phyloP scores from a whole-genome alignment of 1,140 invertebrate species.

The Polyergus mexicanus region DNA sequence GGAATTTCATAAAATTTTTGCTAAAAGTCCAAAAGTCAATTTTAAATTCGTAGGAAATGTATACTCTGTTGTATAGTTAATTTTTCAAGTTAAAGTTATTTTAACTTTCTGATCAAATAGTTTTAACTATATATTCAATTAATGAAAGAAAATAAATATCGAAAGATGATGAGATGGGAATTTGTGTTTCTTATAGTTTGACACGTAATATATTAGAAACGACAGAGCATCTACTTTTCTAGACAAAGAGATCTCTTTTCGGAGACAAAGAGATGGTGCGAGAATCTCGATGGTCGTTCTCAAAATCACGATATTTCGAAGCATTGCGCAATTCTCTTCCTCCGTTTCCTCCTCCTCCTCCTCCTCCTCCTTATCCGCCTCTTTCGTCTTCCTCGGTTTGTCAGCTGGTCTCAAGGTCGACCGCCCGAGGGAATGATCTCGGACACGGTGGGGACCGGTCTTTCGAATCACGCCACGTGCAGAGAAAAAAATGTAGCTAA shows the following conservation, averaged over 20 bases:
- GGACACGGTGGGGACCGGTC: constrained; percentile 63
- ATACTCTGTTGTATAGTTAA: neutral
- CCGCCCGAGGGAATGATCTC: constrained; percentile 71
- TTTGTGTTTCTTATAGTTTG: neutral
- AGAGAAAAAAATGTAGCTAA: constrained; percentile 53
- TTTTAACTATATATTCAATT: neutral
- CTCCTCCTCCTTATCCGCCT: neutral
- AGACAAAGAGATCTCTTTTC: too few relatives aligned
- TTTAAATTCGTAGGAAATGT: neutral
- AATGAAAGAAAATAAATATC: neutral
- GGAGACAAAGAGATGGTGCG: constrained; percentile 61
- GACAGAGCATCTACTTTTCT: neutral
- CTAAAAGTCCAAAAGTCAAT: neutral
- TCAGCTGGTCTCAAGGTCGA: constrained; percentile 80
- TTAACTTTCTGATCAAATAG: neutral
- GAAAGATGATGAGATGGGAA: neutral
- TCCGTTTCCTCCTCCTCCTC: neutral
- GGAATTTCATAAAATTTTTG: neutral
- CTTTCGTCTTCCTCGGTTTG: constrained; percentile 69
- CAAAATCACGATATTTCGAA: constrained; percentile 69
- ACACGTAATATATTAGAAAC: neutral
- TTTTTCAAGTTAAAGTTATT: neutral
- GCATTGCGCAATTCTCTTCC: constrained; percentile 68
- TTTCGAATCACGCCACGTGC: constrained; percentile 46
- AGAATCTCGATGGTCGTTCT: constrained; percentile 53